A percentile compares a stretch with the other conserved stretches of the same genome.
These are phyloP conservation scores for Burhinus bistriatus DNA, from an alignment of 2,113 vertebrate species.

Conservation along the genomic window DNA sequence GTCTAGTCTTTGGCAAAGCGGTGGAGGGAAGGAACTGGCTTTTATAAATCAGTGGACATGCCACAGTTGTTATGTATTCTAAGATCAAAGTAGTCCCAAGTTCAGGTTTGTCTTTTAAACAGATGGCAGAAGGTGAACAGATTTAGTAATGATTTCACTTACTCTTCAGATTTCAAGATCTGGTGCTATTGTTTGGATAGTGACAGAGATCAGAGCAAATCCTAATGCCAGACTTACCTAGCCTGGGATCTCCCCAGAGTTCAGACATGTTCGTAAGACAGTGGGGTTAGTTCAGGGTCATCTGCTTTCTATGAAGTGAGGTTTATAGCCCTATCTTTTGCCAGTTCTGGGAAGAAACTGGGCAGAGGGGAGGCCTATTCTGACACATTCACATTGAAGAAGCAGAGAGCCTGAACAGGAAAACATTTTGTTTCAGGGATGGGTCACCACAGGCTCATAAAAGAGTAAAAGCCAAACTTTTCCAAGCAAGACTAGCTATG, in stretches of 20 bases:
- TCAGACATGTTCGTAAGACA: neutral
- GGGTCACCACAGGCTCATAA: neutral
- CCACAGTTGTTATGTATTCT: neutral
- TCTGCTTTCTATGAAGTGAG: neutral
- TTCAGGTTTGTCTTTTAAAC: neutral
- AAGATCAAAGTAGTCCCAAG: neutral
- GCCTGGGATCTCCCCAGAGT: neutral
- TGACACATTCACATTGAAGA: neutral
- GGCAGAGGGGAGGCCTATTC: neutral
- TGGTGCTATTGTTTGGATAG: neutral
- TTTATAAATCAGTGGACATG: neutral
- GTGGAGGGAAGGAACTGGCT: neutral
- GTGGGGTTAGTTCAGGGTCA: neutral
- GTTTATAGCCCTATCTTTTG: neutral
- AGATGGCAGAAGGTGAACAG: neutral
- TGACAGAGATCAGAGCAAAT: neutral
- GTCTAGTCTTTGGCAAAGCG: neutral
- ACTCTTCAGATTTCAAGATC: neutral
- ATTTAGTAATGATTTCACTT: neutral
- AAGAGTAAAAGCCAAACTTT: neutral
- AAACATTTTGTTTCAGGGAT: conserved; percentile 10
- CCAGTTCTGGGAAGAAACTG: neutral
- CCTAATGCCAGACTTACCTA: neutral
- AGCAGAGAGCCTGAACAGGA: neutral
- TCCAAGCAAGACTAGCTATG: neutral